Evolutionary conservation across 2,113 vertebrate genomes (phyloP).

Genomic region (Tricholaema leucomelas): DNA sequence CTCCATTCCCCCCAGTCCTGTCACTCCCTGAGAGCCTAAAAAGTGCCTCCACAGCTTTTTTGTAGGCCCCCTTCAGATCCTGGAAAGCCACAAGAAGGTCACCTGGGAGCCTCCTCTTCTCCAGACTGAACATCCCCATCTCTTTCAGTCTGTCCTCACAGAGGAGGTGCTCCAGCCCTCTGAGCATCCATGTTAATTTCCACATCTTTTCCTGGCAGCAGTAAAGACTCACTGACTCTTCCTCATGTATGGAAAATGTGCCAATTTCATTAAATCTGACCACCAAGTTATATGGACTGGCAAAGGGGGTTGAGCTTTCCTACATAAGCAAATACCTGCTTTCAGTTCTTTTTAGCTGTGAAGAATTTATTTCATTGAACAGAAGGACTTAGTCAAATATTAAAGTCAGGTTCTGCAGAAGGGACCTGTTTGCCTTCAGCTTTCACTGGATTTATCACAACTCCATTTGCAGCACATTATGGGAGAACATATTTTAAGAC

Average conservation of each 20-base stretch:
- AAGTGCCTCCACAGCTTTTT: too few relatives aligned
- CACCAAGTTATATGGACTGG: not conserved
- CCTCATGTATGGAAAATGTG: not conserved
- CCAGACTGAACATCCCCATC: too few relatives aligned
- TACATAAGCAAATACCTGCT: not conserved
- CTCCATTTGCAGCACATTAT: constrained; percentile 52
- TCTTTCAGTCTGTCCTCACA: too few relatives aligned
- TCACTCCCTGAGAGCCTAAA: too few relatives aligned
- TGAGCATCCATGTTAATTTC: too few relatives aligned
- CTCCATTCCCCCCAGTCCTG: too few relatives aligned
- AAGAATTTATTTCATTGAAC: not conserved
- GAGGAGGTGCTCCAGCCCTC: too few relatives aligned
- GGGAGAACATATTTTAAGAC: constrained; percentile 61
- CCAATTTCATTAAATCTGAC: not conserved
- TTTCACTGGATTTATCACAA: constrained; percentile 49
- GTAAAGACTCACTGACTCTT: not conserved
- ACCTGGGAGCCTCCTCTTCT: too few relatives aligned
- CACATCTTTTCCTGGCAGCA: not conserved
- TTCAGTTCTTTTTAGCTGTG: not conserved
- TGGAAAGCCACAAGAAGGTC: too few relatives aligned
- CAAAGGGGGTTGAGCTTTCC: not conserved
- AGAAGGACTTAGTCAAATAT: constrained; percentile 24
- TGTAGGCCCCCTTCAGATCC: too few relatives aligned
- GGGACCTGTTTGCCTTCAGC: constrained; percentile 32
- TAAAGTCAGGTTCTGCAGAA: not conserved